Conservation (phyloP, 1,140 invertebrate species). For the Bombus haemorrhoidalis region DNA sequence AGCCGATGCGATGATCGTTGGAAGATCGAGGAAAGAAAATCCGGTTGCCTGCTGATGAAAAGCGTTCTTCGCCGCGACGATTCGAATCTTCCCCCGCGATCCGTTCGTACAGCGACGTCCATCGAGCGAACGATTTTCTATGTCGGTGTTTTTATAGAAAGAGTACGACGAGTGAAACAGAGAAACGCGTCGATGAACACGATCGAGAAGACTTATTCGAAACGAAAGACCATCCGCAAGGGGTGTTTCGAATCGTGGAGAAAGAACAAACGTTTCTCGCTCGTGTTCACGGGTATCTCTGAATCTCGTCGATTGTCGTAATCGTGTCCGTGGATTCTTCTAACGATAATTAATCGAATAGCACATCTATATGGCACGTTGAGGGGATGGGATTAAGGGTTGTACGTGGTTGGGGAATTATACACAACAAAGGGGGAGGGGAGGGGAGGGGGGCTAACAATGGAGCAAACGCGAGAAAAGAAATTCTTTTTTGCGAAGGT, state of each 20-base stretch:
- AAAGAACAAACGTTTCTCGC: background rate
- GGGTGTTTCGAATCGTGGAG: too few relatives aligned
- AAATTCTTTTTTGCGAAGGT: background rate
- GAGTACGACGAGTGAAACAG: background rate
- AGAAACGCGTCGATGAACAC: background rate
- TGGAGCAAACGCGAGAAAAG: background rate
- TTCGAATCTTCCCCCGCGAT: constrained; percentile 15
- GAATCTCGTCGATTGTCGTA: constrained; percentile 48
- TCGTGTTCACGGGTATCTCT: background rate
- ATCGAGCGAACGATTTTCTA: constrained; percentile 53
- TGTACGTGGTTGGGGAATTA: background rate
- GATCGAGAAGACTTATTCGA: background rate
- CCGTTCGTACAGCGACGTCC: constrained; percentile 21
- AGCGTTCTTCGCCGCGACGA: too few relatives aligned
- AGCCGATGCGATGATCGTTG: background rate
- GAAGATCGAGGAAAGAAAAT: background rate
- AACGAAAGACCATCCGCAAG: background rate
- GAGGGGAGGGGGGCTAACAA: background rate
- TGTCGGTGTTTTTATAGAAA: constrained; percentile 53
- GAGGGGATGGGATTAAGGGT: constrained; percentile 24
- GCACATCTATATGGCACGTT: constrained; percentile 58
- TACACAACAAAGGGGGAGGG: background rate
- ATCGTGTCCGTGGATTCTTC: constrained; percentile 65
- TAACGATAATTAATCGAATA: constrained; percentile 60
- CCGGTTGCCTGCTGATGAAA: background rate